These are phyloP conservation scores for Sphaeridia pumilis DNA, from an alignment of 2,888 invertebrate genomes.

Conservation along the genomic window DNA sequence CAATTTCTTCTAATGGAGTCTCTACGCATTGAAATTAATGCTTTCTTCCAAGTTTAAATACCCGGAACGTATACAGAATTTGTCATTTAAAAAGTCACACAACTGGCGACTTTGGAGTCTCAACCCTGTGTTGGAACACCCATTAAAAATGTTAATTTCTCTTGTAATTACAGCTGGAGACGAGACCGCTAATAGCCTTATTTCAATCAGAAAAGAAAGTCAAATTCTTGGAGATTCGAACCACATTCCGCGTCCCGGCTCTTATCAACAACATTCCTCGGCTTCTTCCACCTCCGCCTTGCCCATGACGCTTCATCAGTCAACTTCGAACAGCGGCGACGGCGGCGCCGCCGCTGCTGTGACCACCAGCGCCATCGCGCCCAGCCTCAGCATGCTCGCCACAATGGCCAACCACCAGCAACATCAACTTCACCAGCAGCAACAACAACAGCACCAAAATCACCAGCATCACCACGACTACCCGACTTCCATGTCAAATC, in stretches of 20 bases:
- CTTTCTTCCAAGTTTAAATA: no score
- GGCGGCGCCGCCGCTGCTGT: neutral
- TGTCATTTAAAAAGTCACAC: no score
- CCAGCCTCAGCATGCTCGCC: conserved; percentile 11
- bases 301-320: conserved; percentile 1
- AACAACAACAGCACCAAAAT: conserved; percentile 14
- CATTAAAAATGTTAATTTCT: no score
- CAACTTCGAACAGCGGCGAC: neutral
- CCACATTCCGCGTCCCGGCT: neutral
- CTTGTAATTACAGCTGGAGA: no score
- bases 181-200: no score
- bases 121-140: no score
- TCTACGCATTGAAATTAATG: no score
- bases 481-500: neutral
- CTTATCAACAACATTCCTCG: neutral
- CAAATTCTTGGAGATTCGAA: neutral
- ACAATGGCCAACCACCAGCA: conserved; percentile 17
- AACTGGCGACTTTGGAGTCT: no score
- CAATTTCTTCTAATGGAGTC: no score
- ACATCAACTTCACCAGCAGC: conserved; percentile 1
- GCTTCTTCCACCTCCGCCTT: neutral
- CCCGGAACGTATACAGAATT: no score
- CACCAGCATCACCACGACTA: conserved; percentile 9
- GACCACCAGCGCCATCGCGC: neutral
- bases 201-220: neutral